These are phyloP conservation scores for Plumapathes pennacea DNA, from an alignment of 92 coral and sea anemone species.

Conservation along the genomic window DNA sequence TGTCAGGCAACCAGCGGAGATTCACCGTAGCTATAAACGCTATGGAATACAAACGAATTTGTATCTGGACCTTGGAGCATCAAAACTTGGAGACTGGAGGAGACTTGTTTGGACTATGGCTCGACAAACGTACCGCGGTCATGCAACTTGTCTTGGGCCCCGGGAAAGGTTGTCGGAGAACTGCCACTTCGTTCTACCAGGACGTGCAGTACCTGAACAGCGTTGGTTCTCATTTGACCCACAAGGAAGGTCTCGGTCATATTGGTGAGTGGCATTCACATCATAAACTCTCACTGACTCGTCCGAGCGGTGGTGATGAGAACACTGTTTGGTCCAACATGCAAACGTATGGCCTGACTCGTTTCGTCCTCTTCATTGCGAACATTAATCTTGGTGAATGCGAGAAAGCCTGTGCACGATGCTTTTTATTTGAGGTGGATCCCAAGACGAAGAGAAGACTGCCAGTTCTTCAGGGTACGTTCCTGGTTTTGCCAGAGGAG, in stretches of 20 bases:
- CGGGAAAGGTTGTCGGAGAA: slow-evolving; percentile 61
- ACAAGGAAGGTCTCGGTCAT: slow-evolving; percentile 74
- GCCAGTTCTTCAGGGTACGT: slow-evolving; percentile 14
- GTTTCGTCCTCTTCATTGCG: slow-evolving; percentile 77
- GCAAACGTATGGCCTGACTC: slow-evolving; percentile 57
- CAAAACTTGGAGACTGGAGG: slow-evolving; percentile 81
- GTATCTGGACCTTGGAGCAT: slow-evolving; percentile 53
- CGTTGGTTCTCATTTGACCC: slow-evolving; percentile 61
- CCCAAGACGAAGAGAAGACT: background rate
- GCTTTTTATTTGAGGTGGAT: slow-evolving; percentile 21
- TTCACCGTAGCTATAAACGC: slow-evolving; percentile 22
- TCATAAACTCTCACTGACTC: slow-evolving; percentile 59
- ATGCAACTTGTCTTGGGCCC: slow-evolving; percentile 90
- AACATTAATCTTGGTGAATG: slow-evolving; percentile 36
- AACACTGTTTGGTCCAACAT: slow-evolving; percentile 86
- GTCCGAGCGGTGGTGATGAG: slow-evolving; percentile 88
- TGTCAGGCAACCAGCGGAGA: background rate
- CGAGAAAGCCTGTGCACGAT: slow-evolving; percentile 7
- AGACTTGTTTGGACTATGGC: slow-evolving; percentile 88
- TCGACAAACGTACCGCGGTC: slow-evolving; percentile 58
- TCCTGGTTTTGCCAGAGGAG: slow-evolving; percentile 8
- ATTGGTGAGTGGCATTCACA: slow-evolving; percentile 98
- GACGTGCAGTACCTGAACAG: slow-evolving; percentile 65
- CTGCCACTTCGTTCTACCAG: slow-evolving; percentile 71
- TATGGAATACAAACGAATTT: slow-evolving; percentile 26